Evolutionary conservation across 2,797 vertebrate genomes (phyloP), one percentile per base, ranked within the genome.

Genomic region (Adrianichthys oophorus): DNA sequence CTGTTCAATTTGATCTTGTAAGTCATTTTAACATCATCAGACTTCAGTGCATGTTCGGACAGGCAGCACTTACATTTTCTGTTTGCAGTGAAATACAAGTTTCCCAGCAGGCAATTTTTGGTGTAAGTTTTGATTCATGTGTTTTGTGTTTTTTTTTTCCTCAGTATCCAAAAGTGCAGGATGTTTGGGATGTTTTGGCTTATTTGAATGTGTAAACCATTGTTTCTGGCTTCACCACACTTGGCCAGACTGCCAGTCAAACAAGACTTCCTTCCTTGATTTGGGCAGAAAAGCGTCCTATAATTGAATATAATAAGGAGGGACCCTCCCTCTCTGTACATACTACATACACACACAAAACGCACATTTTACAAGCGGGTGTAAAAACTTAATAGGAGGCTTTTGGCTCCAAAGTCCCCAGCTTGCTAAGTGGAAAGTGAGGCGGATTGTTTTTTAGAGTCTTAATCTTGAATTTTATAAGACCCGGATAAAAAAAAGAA

Each of bases 291-390:
- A 88, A 86, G 74, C 67, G 75, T 74, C 71, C 73, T 62, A 67
- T 88, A 89, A 90, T 87, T 87, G 78, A 89, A 88, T 82, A 77
- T 87, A 89, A 85, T 48, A 52, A 86, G 79, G n/a, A n/a, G n/a
- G n/a, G 76, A 72, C 76, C 83, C 80, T 81, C 80, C 83, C 72
- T 78, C 76, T 74, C 82, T 74, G 82, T 23, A 49, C 69, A 77
- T 53, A 67, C 68, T 60, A 79, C 57, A 74, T 41, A 72, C 56
- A 70, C 63, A 68, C 56, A 65, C 62, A 79, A 46, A 46, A 54
- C 57, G 52, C 66, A 65, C 63, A 53, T 89, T 46, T 89, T 88
- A 89, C 78, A 75, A 80, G 85, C 85, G 82, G 74, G 74, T 85
- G 76, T 85, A 87, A 88, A 89, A 88, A 89, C 49, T 88, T 90